A percentile compares a stretch with the other conserved stretches of the same genome.
Evolutionary conservation across 2,797 vertebrate genomes (phyloP).

Genomic region (Hemibagrus guttatus): DNA sequence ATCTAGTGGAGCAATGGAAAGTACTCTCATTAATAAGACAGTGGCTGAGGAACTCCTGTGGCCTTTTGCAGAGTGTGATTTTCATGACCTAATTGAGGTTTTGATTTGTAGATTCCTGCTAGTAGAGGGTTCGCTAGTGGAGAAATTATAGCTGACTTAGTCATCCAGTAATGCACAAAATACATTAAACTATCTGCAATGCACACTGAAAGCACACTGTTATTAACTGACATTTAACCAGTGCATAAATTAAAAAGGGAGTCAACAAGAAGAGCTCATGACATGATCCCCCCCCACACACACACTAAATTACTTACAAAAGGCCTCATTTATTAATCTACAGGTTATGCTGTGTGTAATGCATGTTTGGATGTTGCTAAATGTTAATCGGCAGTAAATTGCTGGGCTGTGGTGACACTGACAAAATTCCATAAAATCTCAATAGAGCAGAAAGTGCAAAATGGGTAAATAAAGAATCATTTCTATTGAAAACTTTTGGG

Average conservation of each 20-base stretch:
- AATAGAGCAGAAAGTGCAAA: background rate
- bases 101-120: constrained; percentile 34
- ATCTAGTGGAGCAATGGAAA: constrained; percentile 64
- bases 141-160: constrained; percentile 35
- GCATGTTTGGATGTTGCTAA: background rate
- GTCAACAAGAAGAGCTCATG: background rate
- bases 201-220: background rate
- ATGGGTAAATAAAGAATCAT: background rate
- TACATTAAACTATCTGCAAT: constrained; percentile 1
- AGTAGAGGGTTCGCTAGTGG: constrained; percentile 3
- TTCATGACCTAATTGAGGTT: constrained; percentile 49
- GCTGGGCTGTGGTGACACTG: background rate
- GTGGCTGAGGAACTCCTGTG: constrained; percentile 54
- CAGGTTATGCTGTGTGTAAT: background rate
- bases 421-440: background rate
- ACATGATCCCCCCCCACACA: too few relatives aligned
- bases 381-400: background rate
- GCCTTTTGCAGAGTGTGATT: constrained; percentile 34
- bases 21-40: constrained; percentile 69
- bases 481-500: too few relatives aligned
- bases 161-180: constrained; percentile 13
- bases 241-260: background rate
- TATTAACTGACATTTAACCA: background rate
- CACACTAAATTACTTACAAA: background rate
- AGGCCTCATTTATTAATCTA: background rate